Evolutionary conservation across 2,888 invertebrate genomes (phyloP), one percentile per base, ranked within the genome.

Genomic region (Venustoraphidia nigricollis): DNA sequence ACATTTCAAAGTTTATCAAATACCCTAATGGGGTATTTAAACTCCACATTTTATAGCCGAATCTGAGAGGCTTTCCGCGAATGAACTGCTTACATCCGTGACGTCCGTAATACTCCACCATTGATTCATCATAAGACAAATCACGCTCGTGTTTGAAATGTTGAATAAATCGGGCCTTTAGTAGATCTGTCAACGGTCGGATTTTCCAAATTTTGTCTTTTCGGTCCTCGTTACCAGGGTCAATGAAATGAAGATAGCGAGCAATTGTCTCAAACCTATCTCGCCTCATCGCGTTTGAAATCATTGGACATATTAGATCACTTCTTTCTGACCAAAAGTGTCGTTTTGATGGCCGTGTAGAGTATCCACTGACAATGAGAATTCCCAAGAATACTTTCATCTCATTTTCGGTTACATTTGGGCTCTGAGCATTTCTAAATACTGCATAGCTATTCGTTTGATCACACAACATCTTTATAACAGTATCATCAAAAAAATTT

Each of bases 81-180:
- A 62, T 54, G n/a, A 57, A 62, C 46, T 60, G 59, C 42, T 60
- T 60, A 36, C 55, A 62, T 60, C 35, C n/a, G n/a, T n/a, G n/a
- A n/a, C n/a, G n/a, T n/a, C n/a, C n/a, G n/a, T n/a, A n/a, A n/a
- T n/a, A n/a, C n/a, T n/a, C n/a, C n/a, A n/a, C n/a, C n/a, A n/a
- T n/a, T n/a, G 53, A 52, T 51, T 62, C 59, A 53, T 62, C 60
- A 45, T 50, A 55, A 49, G 51, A 41, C 11, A 58, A 45, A 45
- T 57, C 52, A 51, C 47, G 48, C 11, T 53, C 50, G 50, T 56
- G 50, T n/a, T 46, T 17, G 44, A 50, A 56, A 43, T 56, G 38
- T n/a, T 51, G 11, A 8, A 49, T 27, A 41, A 52, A 54, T 10
- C 46, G 51, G 8, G 37, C 36, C 40, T 53, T 51, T 39, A 55